These are phyloP conservation scores for Diabrotica undecimpunctata DNA, from an alignment of 1,140 invertebrate species.

Conservation along the genomic window DNA sequence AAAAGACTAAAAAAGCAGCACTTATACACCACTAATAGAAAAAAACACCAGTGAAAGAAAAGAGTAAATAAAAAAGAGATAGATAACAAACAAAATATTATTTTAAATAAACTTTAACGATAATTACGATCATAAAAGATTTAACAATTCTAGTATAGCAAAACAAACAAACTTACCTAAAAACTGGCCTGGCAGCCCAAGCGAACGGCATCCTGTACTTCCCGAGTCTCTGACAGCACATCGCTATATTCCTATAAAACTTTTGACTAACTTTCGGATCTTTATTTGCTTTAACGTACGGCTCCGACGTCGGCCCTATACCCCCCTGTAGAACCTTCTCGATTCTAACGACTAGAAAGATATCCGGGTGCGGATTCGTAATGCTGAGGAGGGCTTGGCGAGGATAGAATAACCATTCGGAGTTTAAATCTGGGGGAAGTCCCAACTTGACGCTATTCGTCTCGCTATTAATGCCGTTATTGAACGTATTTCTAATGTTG, in stretches of 20 bases:
- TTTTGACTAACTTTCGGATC: constrained; percentile 75
- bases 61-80: too few species aligned
- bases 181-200: constrained; percentile 85
- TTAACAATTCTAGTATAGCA: too few species aligned
- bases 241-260: constrained; percentile 76
- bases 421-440: constrained; percentile 56
- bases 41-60: too few species aligned
- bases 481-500: constrained; percentile 47
- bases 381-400: constrained; percentile 77
- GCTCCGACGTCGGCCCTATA: constrained; percentile 79
- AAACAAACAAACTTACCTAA: constrained; percentile 50
- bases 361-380: constrained; percentile 78
- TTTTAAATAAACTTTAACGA: too few species aligned
- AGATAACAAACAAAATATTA: too few species aligned
- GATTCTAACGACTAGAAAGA: constrained; percentile 84
- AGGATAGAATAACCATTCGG: constrained; percentile 63
- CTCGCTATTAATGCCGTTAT: constrained; percentile 13
- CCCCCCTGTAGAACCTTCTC: constrained; percentile 91
- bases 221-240: constrained; percentile 78
- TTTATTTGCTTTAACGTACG: constrained; percentile 77
- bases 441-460: constrained; percentile 30
- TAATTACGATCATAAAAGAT: too few species aligned
- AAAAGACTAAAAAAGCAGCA: too few species aligned
- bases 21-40: too few species aligned
- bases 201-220: constrained; percentile 94